A percentile compares a stretch with the other conserved stretches of the same genome.
Conservation (phyloP, 2,113 vertebrate genomes). For the Cyprichromis sp. region DNA sequence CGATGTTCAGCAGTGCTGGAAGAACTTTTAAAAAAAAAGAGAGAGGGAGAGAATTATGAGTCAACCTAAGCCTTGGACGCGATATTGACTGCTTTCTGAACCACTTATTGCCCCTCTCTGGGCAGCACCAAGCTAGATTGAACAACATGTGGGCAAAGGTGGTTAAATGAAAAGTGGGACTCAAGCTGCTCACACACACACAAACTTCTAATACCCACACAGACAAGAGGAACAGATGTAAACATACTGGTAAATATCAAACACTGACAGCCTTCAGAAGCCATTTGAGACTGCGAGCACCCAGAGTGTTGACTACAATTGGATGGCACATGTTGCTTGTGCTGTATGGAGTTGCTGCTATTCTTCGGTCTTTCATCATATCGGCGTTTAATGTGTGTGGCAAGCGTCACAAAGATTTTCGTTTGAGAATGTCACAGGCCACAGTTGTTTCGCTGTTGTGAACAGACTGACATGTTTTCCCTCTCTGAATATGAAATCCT, state of each 20-base stretch:
- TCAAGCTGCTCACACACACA: neutral
- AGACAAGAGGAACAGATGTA: constrained; percentile 49
- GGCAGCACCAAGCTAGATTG: constrained; percentile 8
- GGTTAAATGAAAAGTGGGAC: constrained; percentile 9
- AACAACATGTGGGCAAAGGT: constrained; percentile 9
- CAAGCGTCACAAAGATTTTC: neutral
- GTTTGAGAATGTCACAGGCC: constrained; percentile 4
- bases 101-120: neutral
- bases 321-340: neutral
- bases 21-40: neutral
- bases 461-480: neutral
- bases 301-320: constrained; percentile 20
- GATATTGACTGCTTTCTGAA: constrained; percentile 1
- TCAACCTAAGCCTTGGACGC: neutral
- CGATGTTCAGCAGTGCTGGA: neutral
- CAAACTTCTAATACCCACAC: constrained; percentile 22
- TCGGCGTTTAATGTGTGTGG: neutral
- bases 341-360: neutral
- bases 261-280: constrained; percentile 35
- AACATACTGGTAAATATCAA: constrained; percentile 49
- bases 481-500: neutral
- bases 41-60: neutral
- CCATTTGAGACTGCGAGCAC: constrained; percentile 10
- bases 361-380: constrained; percentile 12
- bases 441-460: neutral